Base-by-base conservation (phyloP, 2,113 vertebrate genomes). In the Candoia aspera region DNA sequence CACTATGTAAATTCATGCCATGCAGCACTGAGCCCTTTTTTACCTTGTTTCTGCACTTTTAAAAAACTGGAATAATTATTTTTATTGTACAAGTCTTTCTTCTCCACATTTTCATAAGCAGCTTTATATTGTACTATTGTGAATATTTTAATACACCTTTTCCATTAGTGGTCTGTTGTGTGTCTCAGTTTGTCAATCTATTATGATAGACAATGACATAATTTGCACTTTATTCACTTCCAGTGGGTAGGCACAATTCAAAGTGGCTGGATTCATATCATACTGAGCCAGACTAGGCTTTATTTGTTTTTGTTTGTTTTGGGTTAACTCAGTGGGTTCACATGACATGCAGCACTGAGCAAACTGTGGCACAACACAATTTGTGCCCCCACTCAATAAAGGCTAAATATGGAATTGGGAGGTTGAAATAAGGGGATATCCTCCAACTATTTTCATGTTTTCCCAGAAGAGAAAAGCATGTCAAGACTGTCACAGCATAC, bases 121-220 rank as follows among this genome's bases (percentile, higher is more conserved):
- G 37, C 93, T 96, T 94, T 84, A 92, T 96, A 94, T 96, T 96
- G 95, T 97, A 97, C 93, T 93, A 96, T 94, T 97, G 95, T 98
- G 96, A 97, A 94, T 97, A 97, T 96, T 97, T 98, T 97, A 97
- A 97, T 97, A 98, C 96, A 97, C 94, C 93, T 90, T 96, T 93
- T 93, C 91, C 93, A 62, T 94, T 95, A 96, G 54, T 94, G 91
- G 86, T 90, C 91, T 95, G 83, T 95, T 93, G 90, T 93, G 83
- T 42, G 53, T 92, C 23, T 29, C 89, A 64, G 54, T 91, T 91
- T 85, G 11, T 89, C 42, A 84, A 33, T 79, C 10, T 88, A 26
- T 21, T 24, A 29, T 23, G 21, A 29, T 42, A 89, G 62, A 83
- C 29, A 37, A 8, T 64, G 58, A 24, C 62, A 54, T 87, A 37